These are phyloP conservation scores for Dufourea novaeangliae DNA, from an alignment of 1,140 invertebrate species.

Conservation along the genomic window DNA sequence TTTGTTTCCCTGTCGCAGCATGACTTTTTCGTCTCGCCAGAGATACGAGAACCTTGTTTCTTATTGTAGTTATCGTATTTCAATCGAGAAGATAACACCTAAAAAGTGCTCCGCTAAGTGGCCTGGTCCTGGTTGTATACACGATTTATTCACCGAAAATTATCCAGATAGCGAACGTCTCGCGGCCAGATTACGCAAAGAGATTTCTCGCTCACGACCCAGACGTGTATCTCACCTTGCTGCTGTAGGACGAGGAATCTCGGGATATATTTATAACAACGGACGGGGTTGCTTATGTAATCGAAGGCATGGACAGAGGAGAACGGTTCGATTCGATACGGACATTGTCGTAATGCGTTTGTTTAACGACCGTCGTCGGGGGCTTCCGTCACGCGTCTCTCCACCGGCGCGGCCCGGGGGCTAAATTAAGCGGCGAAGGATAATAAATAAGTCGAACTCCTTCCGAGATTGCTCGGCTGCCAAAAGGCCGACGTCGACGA, in stretches of 20 bases:
- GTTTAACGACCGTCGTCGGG: neutral
- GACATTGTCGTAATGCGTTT: slow-evolving; percentile 10
- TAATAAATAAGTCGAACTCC: slow-evolving; percentile 15
- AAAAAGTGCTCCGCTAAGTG: too few relatives aligned
- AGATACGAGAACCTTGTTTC: too few relatives aligned
- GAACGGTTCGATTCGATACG: slow-evolving; percentile 11
- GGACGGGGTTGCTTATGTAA: neutral
- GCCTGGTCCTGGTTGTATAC: too few relatives aligned
- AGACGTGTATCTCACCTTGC: neutral
- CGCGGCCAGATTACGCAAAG: neutral
- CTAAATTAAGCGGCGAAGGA: slow-evolving; percentile 6
- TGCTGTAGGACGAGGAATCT: neutral
- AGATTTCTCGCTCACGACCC: neutral
- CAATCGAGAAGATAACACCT: too few relatives aligned
- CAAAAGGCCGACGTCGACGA: neutral
- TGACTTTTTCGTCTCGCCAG: too few relatives aligned
- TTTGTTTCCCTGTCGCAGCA: too few relatives aligned
- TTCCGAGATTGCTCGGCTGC: slow-evolving; percentile 4
- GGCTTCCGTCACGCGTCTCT: slow-evolving; percentile 4
- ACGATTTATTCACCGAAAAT: too few relatives aligned
- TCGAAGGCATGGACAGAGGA: slow-evolving; percentile 5
- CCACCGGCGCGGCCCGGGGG: neutral
- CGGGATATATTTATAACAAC: slow-evolving; percentile 13
- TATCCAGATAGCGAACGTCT: too few relatives aligned
- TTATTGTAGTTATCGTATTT: too few relatives aligned